Evolutionary conservation across 2,888 invertebrate genomes (phyloP).

Genomic region (Pandemis cinnamomeana): DNA sequence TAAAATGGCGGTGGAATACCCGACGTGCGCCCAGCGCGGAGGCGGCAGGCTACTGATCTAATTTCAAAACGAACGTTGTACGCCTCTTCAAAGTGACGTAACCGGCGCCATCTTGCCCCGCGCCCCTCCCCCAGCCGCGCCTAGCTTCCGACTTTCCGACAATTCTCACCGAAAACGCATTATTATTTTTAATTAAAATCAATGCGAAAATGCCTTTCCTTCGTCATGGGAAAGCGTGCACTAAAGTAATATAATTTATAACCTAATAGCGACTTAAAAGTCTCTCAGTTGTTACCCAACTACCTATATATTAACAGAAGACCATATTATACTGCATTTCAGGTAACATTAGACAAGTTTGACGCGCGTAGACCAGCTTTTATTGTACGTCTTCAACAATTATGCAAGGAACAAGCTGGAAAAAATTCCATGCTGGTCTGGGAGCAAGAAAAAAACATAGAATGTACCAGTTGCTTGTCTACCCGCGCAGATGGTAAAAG

Average conservation of each 20-base stretch:
- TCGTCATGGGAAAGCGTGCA: no score
- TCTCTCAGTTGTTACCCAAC: no score
- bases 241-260: no score
- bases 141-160: slow-evolving; percentile 59
- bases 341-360: neutral
- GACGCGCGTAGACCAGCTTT: no score
- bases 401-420: no score
- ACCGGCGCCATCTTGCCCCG: slow-evolving; percentile 76
- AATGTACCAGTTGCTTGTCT: no score
- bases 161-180: slow-evolving; percentile 67
- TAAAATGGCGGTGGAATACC: slow-evolving; percentile 43
- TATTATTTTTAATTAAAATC: slow-evolving; percentile 69
- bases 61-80: slow-evolving; percentile 68
- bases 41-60: slow-evolving; percentile 78
- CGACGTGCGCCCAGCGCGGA: slow-evolving; percentile 56
- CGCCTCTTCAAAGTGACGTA: slow-evolving; percentile 80
- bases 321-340: neutral
- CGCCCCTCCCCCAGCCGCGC: slow-evolving; percentile 61
- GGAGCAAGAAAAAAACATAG: no score
- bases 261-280: no score
- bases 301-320: no score
- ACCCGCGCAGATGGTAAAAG: no score
- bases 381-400: no score
- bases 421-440: no score
- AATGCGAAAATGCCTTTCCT: slow-evolving; percentile 3